These are phyloP conservation scores for Hippasteria phrygiana DNA, from an alignment of 53 echinoderm and acorn worm genomes.

Conservation along the genomic window DNA sequence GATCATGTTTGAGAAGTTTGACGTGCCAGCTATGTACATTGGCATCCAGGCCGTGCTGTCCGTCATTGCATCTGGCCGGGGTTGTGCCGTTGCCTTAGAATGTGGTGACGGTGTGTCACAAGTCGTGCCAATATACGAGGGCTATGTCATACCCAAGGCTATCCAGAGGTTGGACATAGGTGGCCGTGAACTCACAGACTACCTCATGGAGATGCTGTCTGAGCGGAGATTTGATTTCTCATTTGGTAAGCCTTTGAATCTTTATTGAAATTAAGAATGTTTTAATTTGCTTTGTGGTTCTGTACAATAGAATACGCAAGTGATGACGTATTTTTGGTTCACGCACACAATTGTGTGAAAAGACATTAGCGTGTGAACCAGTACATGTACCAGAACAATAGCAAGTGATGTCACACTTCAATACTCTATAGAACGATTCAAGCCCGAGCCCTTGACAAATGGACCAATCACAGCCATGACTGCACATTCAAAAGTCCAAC, in stretches of 20 bases:
- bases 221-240: slow-evolving; percentile 62
- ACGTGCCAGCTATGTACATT: slow-evolving; percentile 73
- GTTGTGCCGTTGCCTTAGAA: slow-evolving; percentile 81
- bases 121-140: slow-evolving; percentile 87
- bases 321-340: no score
- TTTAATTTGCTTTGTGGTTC: slow-evolving; percentile 41
- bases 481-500: no score
- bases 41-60: slow-evolving; percentile 88
- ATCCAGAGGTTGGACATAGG: slow-evolving; percentile 73
- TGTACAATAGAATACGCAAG: slow-evolving; percentile 56
- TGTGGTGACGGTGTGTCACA: slow-evolving; percentile 90
- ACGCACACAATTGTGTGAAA: no score
- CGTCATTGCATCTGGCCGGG: slow-evolving; percentile 82
- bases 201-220: slow-evolving; percentile 80
- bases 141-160: slow-evolving; percentile 80
- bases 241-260: not conserved
- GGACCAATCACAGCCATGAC: no score
- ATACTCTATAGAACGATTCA: no score
- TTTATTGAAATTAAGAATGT: not conserved
- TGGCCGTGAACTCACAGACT: slow-evolving; percentile 76
- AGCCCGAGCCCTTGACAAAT: no score
- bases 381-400: no score
- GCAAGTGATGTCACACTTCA: no score
- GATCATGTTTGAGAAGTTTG: slow-evolving; percentile 94
- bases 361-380: no score